These are phyloP conservation scores for Lysandra bellargus DNA, from an alignment of 2,888 invertebrate species.

Conservation along the genomic window DNA sequence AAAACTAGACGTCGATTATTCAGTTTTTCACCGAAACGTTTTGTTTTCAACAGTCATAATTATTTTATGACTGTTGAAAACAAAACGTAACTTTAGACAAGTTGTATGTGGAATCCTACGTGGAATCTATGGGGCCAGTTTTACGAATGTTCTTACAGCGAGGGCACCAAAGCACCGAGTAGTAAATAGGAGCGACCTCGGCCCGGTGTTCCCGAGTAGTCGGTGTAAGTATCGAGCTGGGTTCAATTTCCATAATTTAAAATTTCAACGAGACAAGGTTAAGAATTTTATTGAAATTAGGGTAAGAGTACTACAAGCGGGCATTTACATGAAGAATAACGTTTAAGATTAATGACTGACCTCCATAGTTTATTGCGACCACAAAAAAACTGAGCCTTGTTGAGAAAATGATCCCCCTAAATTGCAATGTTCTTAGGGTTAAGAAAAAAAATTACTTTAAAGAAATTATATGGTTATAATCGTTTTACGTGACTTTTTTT, in stretches of 20 bases:
- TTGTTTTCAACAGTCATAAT: no score
- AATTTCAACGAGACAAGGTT: constrained; percentile 23
- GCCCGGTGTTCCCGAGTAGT: constrained; percentile 12
- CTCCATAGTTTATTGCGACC: not conserved
- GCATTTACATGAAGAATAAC: constrained; percentile 24
- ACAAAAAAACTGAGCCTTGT: not conserved
- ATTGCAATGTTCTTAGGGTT: no score
- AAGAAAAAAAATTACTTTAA: no score
- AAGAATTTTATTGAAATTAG: constrained; percentile 19
- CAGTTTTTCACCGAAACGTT: not conserved
- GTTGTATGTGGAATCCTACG: not conserved
- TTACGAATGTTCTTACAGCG: not conserved
- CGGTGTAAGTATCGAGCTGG: constrained; percentile 12
- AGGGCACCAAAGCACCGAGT: not conserved
- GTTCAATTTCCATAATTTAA: constrained; percentile 26
- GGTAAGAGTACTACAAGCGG: constrained; percentile 6
- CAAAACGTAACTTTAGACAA: not conserved
- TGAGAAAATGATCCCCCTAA: no score
- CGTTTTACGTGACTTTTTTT: no score
- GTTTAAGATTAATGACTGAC: not conserved
- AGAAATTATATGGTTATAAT: no score
- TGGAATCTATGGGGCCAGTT: not conserved
- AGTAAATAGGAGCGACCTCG: constrained; percentile 5
- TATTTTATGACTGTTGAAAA: no score
- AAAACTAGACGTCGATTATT: not conserved